These are phyloP conservation scores for Halocynthia aurantium DNA, from an alignment of 23 tunicate genomes.

Conservation along the genomic window DNA sequence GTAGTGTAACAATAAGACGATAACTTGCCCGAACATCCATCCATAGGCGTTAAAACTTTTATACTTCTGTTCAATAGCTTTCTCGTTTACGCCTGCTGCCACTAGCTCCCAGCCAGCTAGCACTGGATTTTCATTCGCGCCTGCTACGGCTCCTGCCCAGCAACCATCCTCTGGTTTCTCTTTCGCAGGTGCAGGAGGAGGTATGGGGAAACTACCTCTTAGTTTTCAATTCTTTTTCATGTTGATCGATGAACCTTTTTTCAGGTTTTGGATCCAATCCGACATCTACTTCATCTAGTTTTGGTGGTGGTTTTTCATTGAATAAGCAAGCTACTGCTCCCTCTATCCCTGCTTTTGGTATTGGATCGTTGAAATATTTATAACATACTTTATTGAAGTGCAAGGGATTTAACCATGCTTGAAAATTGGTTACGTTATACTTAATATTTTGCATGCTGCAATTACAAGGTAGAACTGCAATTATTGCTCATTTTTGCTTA, in stretches of 20 bases:
- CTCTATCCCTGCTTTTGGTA: conserved; percentile 8
- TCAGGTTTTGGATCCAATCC: neutral
- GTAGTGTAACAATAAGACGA: no score
- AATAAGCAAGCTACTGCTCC: neutral
- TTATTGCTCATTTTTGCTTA: no score
- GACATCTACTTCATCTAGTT: neutral
- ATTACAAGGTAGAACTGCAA: no score
- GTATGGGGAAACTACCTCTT: neutral
- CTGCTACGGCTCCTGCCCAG: conserved; percentile 2
- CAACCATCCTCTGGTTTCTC: conserved; percentile 2
- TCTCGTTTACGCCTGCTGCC: no score
- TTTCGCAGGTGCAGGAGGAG: neutral
- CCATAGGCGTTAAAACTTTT: no score
- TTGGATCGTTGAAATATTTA: neutral
- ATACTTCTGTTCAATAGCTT: no score
- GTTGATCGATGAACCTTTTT: neutral
- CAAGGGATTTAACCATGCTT: neutral
- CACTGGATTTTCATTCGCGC: conserved; percentile 17
- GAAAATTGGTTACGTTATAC: no score
- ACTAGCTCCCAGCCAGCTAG: no score
- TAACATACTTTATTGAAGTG: neutral
- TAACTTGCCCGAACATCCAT: no score
- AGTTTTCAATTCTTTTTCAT: neutral
- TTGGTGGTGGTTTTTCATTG: conserved; percentile 21
- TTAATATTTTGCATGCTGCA: no score